These are phyloP conservation scores for Xenentodon cancila DNA, from an alignment of 2,797 vertebrate species.

Conservation along the genomic window DNA sequence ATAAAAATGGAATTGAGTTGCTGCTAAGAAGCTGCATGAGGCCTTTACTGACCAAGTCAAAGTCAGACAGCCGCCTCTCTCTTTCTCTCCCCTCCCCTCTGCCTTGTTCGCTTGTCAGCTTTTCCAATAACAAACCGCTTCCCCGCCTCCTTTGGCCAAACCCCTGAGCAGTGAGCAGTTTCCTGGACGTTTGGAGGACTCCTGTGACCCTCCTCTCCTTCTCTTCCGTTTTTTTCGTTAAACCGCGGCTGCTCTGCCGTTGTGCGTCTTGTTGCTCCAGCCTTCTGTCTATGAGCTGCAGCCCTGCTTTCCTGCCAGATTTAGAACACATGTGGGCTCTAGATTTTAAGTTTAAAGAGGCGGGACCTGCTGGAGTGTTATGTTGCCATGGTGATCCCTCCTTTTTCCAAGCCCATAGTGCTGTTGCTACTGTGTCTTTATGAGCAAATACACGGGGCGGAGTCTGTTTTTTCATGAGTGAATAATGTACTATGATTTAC, in stretches of 20 bases:
- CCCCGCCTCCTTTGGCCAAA: conserved; percentile 78
- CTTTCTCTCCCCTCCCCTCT: conserved; percentile 23
- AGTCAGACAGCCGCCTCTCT: conserved; percentile 50
- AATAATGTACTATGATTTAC: not conserved
- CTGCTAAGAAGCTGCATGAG: conserved; percentile 76
- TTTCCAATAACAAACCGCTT: conserved; percentile 88
- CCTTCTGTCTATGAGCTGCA: conserved; percentile 57
- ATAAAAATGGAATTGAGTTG: conserved; percentile 57
- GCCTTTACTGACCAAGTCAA: conserved; percentile 81
- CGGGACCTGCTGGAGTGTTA: conserved; percentile 47
- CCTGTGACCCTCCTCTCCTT: conserved; percentile 32
- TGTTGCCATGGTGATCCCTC: conserved; percentile 54
- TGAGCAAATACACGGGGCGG: not conserved
- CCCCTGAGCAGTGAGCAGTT: conserved; percentile 90
- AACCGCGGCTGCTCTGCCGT: conserved; percentile 15
- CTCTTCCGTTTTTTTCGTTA: conserved; percentile 12
- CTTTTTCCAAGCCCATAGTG: conserved; percentile 13
- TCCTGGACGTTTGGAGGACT: conserved; percentile 77
- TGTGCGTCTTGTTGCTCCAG: conserved; percentile 30
- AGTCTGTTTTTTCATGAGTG: not conserved
- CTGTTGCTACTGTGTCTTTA: conserved; percentile 12
- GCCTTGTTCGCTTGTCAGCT: conserved; percentile 82
- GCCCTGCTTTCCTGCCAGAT: conserved; percentile 84
- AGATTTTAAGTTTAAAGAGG: conserved; percentile 64
- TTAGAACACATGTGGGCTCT: conserved; percentile 79